Evolutionary conservation across 2,113 vertebrate species (phyloP).

Genomic region (Myotis brandtii): DNA sequence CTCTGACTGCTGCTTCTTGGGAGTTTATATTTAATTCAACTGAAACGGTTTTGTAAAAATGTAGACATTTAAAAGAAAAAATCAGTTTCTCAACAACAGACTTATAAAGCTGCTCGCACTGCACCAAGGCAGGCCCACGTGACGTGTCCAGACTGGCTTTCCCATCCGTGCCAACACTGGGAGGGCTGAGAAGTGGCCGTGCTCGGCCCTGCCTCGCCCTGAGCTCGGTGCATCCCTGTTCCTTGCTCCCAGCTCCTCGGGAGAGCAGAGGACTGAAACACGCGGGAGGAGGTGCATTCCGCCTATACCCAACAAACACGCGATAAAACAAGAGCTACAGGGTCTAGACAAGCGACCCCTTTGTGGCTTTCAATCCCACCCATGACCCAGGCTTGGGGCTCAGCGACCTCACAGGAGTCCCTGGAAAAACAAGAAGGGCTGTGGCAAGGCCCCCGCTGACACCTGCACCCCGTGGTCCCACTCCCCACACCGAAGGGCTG

Average conservation of each 20-base stretch:
- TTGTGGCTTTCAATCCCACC: accelerated
- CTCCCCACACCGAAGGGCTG: accelerated
- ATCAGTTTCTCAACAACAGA: background rate
- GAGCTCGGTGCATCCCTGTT: accelerated
- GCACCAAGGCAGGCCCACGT: background rate
- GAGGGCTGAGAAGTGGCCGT: accelerated
- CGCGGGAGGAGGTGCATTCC: background rate
- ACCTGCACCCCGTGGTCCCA: accelerated
- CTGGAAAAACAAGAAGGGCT: background rate
- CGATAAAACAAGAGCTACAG: accelerated
- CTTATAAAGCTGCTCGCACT: accelerated
- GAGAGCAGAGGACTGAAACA: background rate
- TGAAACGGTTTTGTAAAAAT: background rate
- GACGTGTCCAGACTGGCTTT: accelerated
- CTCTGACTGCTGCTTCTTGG: background rate
- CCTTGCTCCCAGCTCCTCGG: background rate
- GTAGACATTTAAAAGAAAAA: background rate
- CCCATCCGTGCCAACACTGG: accelerated
- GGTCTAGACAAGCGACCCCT: background rate
- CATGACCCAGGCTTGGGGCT: accelerated
- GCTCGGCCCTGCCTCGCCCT: background rate
- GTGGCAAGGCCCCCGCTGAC: accelerated
- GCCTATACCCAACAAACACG: no score
- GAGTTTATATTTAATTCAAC: background rate
- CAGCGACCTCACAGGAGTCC: background rate